Evolutionary conservation across 2,797 vertebrate species (phyloP).

Genomic region (Lutjanus campechanus): DNA sequence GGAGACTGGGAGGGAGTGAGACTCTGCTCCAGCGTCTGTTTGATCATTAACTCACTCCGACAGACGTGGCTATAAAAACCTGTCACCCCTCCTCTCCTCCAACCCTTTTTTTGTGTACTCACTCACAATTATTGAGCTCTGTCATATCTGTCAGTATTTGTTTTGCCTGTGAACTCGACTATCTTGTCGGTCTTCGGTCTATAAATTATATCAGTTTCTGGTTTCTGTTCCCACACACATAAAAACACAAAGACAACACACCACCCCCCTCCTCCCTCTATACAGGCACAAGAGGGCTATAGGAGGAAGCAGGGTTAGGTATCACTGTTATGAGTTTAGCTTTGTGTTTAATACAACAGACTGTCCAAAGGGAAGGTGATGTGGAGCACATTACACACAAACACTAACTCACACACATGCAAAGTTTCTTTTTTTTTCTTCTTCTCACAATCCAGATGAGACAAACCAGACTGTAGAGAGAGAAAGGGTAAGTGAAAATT

Average conservation of each 20-base stretch:
- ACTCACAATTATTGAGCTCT: slow-evolving; percentile 50
- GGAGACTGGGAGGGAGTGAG: slow-evolving; percentile 44
- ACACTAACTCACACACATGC: background rate
- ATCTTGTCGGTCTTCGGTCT: slow-evolving; percentile 13
- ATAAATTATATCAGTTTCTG: slow-evolving; percentile 38
- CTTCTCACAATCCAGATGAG: slow-evolving; percentile 7
- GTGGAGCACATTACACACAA: slow-evolving; percentile 16
- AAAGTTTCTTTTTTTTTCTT: background rate
- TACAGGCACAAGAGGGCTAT: slow-evolving; percentile 24
- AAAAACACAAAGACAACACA: slow-evolving; percentile 21
- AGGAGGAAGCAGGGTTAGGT: slow-evolving; percentile 40
- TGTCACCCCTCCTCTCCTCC: slow-evolving; percentile 30
- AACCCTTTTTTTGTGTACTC: slow-evolving; percentile 34
- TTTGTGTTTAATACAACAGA: slow-evolving; percentile 46
- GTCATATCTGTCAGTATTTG: slow-evolving; percentile 35
- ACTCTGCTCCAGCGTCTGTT: slow-evolving; percentile 61
- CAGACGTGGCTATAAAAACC: slow-evolving; percentile 65
- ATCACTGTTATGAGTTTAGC: slow-evolving; percentile 27
- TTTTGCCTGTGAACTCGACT: slow-evolving; percentile 46
- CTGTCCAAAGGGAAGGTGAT: slow-evolving; percentile 28
- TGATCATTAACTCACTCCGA: slow-evolving; percentile 78
- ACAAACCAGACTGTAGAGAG: background rate
- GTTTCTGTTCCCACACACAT: slow-evolving; percentile 47
- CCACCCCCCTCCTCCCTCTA: background rate
- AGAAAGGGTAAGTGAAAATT: background rate